phyloP scores from a whole-genome alignment of 2,888 invertebrate species.

The Philereme vetulata region DNA sequence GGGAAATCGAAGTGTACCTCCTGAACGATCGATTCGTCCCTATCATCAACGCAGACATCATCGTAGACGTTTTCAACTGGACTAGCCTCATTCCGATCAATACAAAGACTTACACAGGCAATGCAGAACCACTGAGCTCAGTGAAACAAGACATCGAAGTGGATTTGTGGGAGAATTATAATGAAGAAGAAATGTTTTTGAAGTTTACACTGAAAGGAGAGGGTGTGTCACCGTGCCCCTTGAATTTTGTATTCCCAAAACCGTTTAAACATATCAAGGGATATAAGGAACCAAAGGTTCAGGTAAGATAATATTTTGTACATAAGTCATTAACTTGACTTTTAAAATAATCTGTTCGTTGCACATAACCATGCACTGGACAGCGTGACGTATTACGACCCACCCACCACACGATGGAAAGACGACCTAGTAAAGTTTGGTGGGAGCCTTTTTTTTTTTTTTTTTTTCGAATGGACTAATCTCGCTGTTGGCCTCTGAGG shows the following conservation, averaged over 20 bases:
- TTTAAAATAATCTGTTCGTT: too few relatives aligned
- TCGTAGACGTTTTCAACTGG: slow-evolving; percentile 85
- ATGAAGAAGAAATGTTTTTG: slow-evolving; percentile 61
- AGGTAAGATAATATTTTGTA: slow-evolving; percentile 65
- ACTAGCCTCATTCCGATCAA: slow-evolving; percentile 68
- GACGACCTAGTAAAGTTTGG: too few relatives aligned
- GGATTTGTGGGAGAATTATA: slow-evolving; percentile 50
- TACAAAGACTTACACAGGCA: slow-evolving; percentile 51
- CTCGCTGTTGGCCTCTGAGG: too few relatives aligned
- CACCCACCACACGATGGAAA: too few relatives aligned
- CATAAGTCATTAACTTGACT: too few relatives aligned
- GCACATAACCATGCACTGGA: too few relatives aligned
- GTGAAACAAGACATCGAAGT: slow-evolving; percentile 56
- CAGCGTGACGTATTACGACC: too few relatives aligned
- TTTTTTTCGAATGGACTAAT: too few relatives aligned
- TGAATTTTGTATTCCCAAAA: slow-evolving; percentile 87
- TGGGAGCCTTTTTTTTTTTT: too few relatives aligned
- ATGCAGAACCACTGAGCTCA: slow-evolving; percentile 53
- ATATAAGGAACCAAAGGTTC: slow-evolving; percentile 79
- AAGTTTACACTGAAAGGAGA: slow-evolving; percentile 80
- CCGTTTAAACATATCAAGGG: slow-evolving; percentile 81
- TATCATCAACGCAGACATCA: slow-evolving; percentile 72
- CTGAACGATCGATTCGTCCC: slow-evolving; percentile 85
- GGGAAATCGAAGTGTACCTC: slow-evolving; percentile 84
- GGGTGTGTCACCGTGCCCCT: slow-evolving; percentile 77